phyloP scores from a whole-genome alignment of 1,140 invertebrate genomes.

The Paracyclopina nana region DNA sequence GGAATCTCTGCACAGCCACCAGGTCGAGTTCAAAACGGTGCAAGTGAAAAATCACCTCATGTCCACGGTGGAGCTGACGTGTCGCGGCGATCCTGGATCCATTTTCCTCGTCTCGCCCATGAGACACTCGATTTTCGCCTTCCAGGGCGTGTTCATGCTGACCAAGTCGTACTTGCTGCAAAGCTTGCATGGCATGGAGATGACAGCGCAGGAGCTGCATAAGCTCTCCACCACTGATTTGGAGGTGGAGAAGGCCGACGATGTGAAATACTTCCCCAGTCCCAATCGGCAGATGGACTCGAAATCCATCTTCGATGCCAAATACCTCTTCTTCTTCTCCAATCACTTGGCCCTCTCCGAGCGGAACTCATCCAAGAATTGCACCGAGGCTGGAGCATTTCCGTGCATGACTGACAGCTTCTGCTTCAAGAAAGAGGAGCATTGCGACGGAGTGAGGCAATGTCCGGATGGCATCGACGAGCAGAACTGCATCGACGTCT shows the following conservation, averaged over 20 bases:
- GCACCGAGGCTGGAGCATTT: too few relatives aligned
- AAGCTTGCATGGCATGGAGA: conserved; percentile 25
- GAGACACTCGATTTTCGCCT: conserved; percentile 23
- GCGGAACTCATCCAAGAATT: too few relatives aligned
- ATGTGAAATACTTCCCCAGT: conserved; percentile 25
- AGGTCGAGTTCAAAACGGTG: conserved; percentile 25
- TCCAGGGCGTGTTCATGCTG: conserved; percentile 29
- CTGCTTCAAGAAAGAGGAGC: conserved; percentile 22
- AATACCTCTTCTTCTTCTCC: too few relatives aligned
- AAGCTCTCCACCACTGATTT: conserved; percentile 22
- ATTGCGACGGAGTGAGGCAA: conserved; percentile 25
- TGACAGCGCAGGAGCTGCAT: conserved; percentile 20
- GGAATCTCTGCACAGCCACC: conserved; percentile 26
- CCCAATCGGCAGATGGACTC: too few relatives aligned
- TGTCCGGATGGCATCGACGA: conserved; percentile 24
- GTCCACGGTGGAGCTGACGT: conserved; percentile 26
- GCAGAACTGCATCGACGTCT: conserved; percentile 2
- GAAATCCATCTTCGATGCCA: too few relatives aligned
- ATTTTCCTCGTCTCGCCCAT: conserved; percentile 27
- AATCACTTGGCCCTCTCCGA: too few relatives aligned
- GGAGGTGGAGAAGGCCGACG: conserved; percentile 25
- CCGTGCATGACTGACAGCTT: too few relatives aligned
- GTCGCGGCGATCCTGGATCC: conserved; percentile 25
- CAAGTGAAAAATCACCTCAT: conserved; percentile 27
- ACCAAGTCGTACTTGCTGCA: conserved; percentile 25